Conservation (phyloP, 2,888 invertebrate genomes). For the Drosophila austrosaltans region DNA sequence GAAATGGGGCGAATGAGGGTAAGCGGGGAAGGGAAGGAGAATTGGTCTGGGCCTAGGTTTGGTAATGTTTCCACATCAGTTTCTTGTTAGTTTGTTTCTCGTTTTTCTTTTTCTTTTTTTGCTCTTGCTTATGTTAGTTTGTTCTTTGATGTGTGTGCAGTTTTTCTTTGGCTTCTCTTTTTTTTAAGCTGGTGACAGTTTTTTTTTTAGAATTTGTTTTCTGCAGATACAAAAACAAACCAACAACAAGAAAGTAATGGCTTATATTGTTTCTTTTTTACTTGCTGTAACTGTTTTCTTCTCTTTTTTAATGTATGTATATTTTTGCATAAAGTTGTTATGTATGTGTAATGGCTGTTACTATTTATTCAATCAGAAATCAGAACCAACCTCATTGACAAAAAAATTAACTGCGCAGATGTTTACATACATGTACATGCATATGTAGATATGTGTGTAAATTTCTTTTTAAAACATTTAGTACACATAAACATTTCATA, state of each 20-base stretch:
- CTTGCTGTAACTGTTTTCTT: too few relatives aligned
- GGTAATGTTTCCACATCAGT: background rate
- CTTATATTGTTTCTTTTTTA: too few relatives aligned
- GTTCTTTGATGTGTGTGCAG: conserved; percentile 33
- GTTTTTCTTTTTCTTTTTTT: conserved; percentile 25
- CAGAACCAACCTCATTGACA: too few relatives aligned
- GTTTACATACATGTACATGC: background rate
- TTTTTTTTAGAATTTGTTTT: conserved; percentile 32
- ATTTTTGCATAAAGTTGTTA: too few relatives aligned
- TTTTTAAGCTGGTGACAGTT: conserved; percentile 22
- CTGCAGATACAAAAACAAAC: conserved; percentile 10
- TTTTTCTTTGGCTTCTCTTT: conserved; percentile 62
- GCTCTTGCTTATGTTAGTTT: conserved; percentile 24
- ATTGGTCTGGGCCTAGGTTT: background rate
- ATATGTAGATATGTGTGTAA: too few relatives aligned
- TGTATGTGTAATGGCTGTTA: background rate
- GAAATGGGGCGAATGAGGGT: background rate
- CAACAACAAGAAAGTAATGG: background rate
- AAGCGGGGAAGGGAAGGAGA: background rate
- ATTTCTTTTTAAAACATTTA: too few relatives aligned
- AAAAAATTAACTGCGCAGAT: background rate
- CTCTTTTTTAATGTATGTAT: too few relatives aligned
- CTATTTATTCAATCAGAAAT: too few relatives aligned
- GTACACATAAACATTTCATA: too few relatives aligned
- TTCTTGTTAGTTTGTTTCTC: background rate